A percentile compares a stretch with the other conserved stretches of the same genome.
phyloP scores from a whole-genome alignment of 2,797 vertebrate species.

The Lepidocolaptes lacrymiger region DNA sequence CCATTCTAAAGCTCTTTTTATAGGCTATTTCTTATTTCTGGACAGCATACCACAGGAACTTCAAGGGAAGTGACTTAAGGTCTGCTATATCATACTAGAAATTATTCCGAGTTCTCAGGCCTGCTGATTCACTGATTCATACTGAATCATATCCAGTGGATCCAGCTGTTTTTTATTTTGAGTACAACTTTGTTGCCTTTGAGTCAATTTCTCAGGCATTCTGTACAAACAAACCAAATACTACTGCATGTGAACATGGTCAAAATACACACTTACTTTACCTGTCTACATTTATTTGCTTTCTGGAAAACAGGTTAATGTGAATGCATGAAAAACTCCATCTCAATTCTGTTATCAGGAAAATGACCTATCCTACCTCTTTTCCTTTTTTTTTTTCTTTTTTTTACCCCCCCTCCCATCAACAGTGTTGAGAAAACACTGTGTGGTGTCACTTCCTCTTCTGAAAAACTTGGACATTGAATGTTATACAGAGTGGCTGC shows the following conservation, averaged over 20 bases:
- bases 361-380: rapidly evolving
- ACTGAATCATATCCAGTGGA: conserved; percentile 35
- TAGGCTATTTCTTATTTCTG: conserved; percentile 29
- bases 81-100: conserved; percentile 9
- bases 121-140: conserved; percentile 44
- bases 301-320: not conserved
- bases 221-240: not conserved
- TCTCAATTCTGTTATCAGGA: not conserved
- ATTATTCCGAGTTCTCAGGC: conserved; percentile 49
- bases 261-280: not conserved
- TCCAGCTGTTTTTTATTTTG: not conserved
- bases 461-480: not conserved
- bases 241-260: rapidly evolving
- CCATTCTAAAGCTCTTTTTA: conserved; percentile 29
- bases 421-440: not conserved
- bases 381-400: not conserved
- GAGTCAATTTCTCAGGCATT: conserved; percentile 31
- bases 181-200: not conserved
- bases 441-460: not conserved
- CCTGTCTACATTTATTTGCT: not conserved
- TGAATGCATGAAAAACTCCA: not conserved
- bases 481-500: not conserved
- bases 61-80: not conserved
- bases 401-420: rapidly evolving
- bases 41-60: conserved; percentile 47